Evolutionary conservation across 2,113 vertebrate genomes (phyloP).

Genomic region (Sinocyclocheilus anophthalmus): DNA sequence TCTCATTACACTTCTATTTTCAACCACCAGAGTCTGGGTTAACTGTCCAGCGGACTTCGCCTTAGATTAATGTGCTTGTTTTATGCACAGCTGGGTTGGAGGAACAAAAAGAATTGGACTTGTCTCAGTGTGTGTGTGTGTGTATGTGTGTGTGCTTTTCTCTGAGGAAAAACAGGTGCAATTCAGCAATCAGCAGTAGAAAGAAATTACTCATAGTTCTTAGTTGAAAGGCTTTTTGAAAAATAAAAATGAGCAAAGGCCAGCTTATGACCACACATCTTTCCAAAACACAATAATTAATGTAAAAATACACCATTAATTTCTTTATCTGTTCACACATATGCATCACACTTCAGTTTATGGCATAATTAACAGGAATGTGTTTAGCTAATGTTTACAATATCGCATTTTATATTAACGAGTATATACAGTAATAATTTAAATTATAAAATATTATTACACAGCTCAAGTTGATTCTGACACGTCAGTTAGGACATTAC

Average conservation of each 20-base stretch:
- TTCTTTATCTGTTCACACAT: background rate
- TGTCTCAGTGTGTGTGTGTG: conserved; percentile 22
- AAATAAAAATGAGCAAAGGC: background rate
- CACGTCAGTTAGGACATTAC: background rate
- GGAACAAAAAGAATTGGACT: conserved; percentile 35
- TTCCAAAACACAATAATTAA: background rate
- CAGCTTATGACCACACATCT: background rate
- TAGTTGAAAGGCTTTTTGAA: conserved; percentile 22
- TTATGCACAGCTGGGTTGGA: conserved; percentile 54
- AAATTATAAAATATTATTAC: too few relatives aligned
- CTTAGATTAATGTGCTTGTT: conserved; percentile 47
- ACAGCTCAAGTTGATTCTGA: too few relatives aligned
- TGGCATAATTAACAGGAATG: too few relatives aligned
- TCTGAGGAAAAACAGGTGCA: conserved; percentile 51
- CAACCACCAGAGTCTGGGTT: conserved; percentile 26
- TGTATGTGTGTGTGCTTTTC: conserved; percentile 12
- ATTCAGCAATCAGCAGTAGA: conserved; percentile 43
- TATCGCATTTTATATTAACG: too few relatives aligned
- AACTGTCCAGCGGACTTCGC: conserved; percentile 41
- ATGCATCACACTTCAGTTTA: background rate
- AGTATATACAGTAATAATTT: too few relatives aligned
- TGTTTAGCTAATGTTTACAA: too few relatives aligned
- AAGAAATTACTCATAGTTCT: conserved; percentile 45
- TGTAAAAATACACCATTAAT: background rate
- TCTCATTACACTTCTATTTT: conserved; percentile 42